These are phyloP conservation scores for Silurus lanzhouensis DNA, from an alignment of 2,797 vertebrate genomes.

Conservation along the genomic window DNA sequence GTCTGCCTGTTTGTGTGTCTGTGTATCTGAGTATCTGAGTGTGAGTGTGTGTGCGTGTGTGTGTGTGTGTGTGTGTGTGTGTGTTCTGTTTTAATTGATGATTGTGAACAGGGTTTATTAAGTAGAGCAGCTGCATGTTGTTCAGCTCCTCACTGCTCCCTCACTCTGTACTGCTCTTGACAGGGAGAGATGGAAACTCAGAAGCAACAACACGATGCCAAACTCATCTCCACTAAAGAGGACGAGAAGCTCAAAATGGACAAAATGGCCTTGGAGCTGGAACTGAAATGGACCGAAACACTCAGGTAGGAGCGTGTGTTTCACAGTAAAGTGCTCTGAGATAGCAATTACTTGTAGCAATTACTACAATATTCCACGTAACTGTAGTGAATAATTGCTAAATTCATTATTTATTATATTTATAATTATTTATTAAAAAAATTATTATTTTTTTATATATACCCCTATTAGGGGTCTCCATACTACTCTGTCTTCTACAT, in stretches of 20 bases:
- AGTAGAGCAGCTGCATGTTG: neutral
- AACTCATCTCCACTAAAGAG: slow-evolving; percentile 86
- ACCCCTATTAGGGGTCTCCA: too few relatives aligned
- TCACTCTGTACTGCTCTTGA: slow-evolving; percentile 1
- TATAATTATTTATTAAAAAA: too few relatives aligned
- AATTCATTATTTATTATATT: too few relatives aligned
- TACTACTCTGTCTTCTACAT: too few relatives aligned
- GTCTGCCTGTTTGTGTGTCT: too few relatives aligned
- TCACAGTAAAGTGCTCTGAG: neutral
- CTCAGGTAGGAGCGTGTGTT: slow-evolving; percentile 78
- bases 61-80: neutral
- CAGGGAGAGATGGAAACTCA: slow-evolving; percentile 91
- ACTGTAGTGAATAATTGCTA: neutral
- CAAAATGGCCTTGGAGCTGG: slow-evolving; percentile 92
- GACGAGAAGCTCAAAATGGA: slow-evolving; percentile 93
- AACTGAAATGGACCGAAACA: slow-evolving; percentile 97
- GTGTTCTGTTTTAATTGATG: neutral
- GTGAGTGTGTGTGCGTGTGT: neutral
- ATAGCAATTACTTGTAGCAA: neutral
- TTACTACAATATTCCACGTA: neutral
- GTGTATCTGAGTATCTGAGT: neutral
- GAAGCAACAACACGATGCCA: slow-evolving; percentile 87
- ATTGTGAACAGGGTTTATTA: neutral
- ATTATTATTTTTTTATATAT: too few relatives aligned
- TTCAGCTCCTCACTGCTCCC: slow-evolving; percentile 26